Base-by-base conservation (phyloP, 2,797 vertebrate species). In the Brachymystax lenok region DNA sequence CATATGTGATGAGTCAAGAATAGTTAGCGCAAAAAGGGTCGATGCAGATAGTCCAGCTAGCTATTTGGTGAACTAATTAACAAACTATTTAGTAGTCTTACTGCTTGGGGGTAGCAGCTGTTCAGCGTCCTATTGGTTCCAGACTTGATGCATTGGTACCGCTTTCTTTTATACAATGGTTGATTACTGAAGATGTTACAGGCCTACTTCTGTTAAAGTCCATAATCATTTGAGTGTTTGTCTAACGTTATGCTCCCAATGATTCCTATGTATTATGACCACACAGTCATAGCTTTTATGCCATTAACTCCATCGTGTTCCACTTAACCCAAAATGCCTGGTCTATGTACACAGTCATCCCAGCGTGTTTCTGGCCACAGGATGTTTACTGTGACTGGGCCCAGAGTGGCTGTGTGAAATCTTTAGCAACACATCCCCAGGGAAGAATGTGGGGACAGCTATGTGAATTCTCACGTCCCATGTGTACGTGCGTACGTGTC, bases 361-460 rank as follows among this genome's bases (percentile, higher is more conserved):
- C 59, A 24, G 13, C 66, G 2, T 33, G 35, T 69, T n/a, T 82
- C 79, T 35, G 82, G 66, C 14, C 51, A 81, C 82, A 74, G 8
- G 77, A 56, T 86, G 73, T 85, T 90, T 84, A 80, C 77, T 56
- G 74, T 73, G 19, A 59, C 77, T 24, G 67, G 69, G 78, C 81
- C 81, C 80, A 67, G 4, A 73, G 66, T 40, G 63, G 10, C 72
- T 74, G 68, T 82, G 68, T 72, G 66, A 77, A 78, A 75, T 77
- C 63, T 80, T 74, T 72, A 76, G 79, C 76, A 76, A 77, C 51
- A 73, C 10, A 59, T 6, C 52, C 59, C 76, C 17, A 8, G 50
- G 72, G 71, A n/a, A 14, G 19, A 19, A 46, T 63, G 64, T n/a
- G 52, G 16, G 5, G 24, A 68, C n/a, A 40, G 17, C 51, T 14